Conservation (phyloP, 2,888 invertebrate species). For the Gari tellinella region DNA sequence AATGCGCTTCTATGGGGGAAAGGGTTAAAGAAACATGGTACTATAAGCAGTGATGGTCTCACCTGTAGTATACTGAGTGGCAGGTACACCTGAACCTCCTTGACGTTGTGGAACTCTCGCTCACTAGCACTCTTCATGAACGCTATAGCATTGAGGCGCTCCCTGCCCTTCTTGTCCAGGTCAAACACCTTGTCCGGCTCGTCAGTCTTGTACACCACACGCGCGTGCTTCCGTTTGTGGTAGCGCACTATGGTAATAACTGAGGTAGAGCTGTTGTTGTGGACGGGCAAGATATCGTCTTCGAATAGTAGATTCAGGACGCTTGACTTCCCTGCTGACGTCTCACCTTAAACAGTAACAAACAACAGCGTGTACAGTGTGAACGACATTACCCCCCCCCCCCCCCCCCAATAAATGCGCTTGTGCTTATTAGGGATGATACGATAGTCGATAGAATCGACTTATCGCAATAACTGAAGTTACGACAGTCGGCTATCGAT, state of each 20-base stretch:
- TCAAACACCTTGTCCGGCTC: conserved; percentile 36
- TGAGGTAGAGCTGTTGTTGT: conserved; percentile 75
- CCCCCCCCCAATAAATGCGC: too few species aligned
- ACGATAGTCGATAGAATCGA: too few species aligned
- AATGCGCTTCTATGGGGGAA: too few species aligned
- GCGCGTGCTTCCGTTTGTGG: conserved; percentile 48
- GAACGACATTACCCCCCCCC: too few species aligned
- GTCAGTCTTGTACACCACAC: conserved; percentile 53
- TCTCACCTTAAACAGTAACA: conserved; percentile 75
- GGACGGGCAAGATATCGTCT: conserved; percentile 70
- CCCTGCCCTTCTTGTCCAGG: conserved; percentile 43
- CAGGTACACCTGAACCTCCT: conserved; percentile 66
- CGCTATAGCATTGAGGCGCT: conserved; percentile 46
- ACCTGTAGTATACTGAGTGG: conserved; percentile 66
- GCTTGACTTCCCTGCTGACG: conserved; percentile 79
- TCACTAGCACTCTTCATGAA: conserved; percentile 56
- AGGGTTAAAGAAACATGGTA: too few species aligned
- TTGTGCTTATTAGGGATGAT: too few species aligned
- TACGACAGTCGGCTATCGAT: too few species aligned
- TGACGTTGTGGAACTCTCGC: conserved; percentile 54
- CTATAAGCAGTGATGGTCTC: conserved; percentile 7
- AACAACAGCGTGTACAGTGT: too few species aligned
- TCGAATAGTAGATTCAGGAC: conserved; percentile 76
- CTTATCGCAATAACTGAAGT: too few species aligned
- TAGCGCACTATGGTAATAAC: conserved; percentile 73